phyloP scores from a whole-genome alignment of 2,888 invertebrate species.

The Epiblema foenella region DNA sequence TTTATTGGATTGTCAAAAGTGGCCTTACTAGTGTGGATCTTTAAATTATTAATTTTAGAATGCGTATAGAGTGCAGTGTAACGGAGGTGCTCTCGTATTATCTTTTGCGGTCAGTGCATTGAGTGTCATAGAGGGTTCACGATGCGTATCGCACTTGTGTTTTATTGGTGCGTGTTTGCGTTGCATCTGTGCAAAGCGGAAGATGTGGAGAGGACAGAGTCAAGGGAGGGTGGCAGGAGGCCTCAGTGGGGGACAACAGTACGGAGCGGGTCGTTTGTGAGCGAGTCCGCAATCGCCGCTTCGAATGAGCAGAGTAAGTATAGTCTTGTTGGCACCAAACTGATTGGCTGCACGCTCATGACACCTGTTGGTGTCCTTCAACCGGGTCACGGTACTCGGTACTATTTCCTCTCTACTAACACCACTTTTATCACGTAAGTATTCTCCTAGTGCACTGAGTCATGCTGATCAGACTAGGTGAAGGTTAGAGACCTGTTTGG shows the following conservation, averaged over 20 bases:
- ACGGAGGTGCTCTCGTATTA: slow-evolving; percentile 66
- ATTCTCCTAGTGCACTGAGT: slow-evolving; percentile 13
- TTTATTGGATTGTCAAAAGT: slow-evolving; percentile 71
- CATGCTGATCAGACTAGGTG: slow-evolving; percentile 44
- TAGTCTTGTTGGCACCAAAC: slow-evolving; percentile 61
- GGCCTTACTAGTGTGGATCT: slow-evolving; percentile 65
- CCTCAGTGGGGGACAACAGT: slow-evolving; percentile 75
- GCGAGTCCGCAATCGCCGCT: slow-evolving; percentile 65
- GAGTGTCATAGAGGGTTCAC: slow-evolving; percentile 79
- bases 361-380: slow-evolving; percentile 76
- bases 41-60: slow-evolving; percentile 69
- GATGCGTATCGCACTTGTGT: slow-evolving; percentile 82
- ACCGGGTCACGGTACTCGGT: slow-evolving; percentile 47
- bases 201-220: slow-evolving; percentile 79
- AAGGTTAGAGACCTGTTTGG: slow-evolving; percentile 36
- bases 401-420: slow-evolving; percentile 24
- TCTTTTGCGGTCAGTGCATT: slow-evolving; percentile 68
- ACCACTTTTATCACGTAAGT: slow-evolving; percentile 11
- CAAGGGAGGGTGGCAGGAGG: slow-evolving; percentile 72
- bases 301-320: slow-evolving; percentile 81
- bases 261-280: slow-evolving; percentile 70
- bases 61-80: slow-evolving; percentile 74
- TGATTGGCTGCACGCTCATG: slow-evolving; percentile 59
- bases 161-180: slow-evolving; percentile 82
- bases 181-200: slow-evolving; percentile 80